These are phyloP conservation scores for Micrastur ruficollis DNA, from an alignment of 2,797 vertebrate genomes.

Conservation along the genomic window DNA sequence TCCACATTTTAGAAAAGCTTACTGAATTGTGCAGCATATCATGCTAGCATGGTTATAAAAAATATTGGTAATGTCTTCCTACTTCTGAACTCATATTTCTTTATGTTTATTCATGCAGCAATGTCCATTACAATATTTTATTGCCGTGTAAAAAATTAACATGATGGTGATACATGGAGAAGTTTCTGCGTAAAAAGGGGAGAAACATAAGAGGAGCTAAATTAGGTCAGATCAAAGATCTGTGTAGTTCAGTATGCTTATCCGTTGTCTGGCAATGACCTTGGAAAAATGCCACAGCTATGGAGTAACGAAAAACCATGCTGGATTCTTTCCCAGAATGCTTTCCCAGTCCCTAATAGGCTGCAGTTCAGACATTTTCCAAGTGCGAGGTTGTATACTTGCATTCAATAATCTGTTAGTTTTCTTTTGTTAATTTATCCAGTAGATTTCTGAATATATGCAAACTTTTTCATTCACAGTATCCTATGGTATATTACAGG, in stretches of 20 bases:
- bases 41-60: neutral
- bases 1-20: neutral
- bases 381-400: neutral
- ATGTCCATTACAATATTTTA: neutral
- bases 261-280: neutral
- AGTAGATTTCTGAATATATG: neutral
- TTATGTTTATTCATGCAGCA: neutral
- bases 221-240: neutral
- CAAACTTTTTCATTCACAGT: neutral
- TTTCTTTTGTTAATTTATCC: neutral
- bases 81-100: neutral
- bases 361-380: neutral
- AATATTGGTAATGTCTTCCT: neutral
- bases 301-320: neutral
- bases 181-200: neutral
- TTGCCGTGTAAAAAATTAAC: neutral
- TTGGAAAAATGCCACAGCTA: neutral
- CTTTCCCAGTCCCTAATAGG: neutral
- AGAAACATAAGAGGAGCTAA: neutral
- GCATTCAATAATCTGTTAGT: neutral
- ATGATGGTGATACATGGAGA: neutral
- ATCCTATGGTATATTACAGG: neutral
- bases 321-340: neutral
- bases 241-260: neutral
- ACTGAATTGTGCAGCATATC: neutral